Percentiles rank a stretch among this genome's conserved stretches.
Conservation (phyloP, 2,888 invertebrate genomes). For the Acleris holmiana region DNA sequence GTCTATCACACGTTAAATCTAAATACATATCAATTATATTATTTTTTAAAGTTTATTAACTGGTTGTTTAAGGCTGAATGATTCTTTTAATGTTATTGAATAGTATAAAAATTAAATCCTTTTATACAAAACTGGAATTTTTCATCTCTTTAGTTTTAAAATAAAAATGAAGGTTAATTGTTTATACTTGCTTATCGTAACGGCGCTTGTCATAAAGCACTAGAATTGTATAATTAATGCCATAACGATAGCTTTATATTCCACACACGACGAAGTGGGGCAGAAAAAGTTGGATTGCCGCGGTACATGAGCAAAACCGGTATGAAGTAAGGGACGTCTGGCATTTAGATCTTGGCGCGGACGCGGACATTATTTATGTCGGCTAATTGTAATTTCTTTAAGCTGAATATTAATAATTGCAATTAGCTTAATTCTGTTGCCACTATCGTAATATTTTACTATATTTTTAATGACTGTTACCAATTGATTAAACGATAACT, state of each 20-base stretch:
- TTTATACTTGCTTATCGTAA: background rate
- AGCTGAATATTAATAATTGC: slow-evolving; percentile 57
- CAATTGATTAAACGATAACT: slow-evolving; percentile 46
- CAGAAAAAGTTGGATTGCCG: slow-evolving; percentile 29
- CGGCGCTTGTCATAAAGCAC: slow-evolving; percentile 6
- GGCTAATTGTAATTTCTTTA: slow-evolving; percentile 51
- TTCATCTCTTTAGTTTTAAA: no score
- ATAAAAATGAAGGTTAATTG: background rate
- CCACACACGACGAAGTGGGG: slow-evolving; percentile 24
- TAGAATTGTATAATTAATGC: slow-evolving; percentile 12
- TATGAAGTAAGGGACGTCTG: slow-evolving; percentile 49
- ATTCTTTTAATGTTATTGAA: no score
- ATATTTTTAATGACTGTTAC: slow-evolving; percentile 50
- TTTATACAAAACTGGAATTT: no score
- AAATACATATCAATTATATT: no score
- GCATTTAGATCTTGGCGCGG: slow-evolving; percentile 53
- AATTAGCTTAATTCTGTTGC: slow-evolving; percentile 56
- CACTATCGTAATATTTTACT: slow-evolving; percentile 44
- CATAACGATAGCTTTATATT: slow-evolving; percentile 18
- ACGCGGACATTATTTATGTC: slow-evolving; percentile 51
- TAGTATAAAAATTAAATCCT: no score
- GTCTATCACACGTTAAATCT: no score
- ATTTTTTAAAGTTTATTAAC: no score
- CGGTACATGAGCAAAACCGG: slow-evolving; percentile 41
- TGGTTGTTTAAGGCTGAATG: no score